Percentiles rank a stretch among this genome's conserved stretches.
Conservation (phyloP, 2,888 invertebrate genomes). For the Pammene aurita region DNA sequence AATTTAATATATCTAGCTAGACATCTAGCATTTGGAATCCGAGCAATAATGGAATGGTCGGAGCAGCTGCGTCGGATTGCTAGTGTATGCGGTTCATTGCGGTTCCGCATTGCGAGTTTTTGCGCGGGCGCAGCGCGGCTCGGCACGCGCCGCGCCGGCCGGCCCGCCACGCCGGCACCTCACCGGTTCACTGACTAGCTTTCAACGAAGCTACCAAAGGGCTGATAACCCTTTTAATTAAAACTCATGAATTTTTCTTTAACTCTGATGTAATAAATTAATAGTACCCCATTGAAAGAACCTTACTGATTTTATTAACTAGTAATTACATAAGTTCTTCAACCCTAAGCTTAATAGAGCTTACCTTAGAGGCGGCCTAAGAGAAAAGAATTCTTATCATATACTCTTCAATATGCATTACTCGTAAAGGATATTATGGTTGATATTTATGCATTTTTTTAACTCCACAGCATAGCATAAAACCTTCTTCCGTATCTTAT, state of each 20-base stretch:
- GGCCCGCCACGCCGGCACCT: slow-evolving; percentile 42
- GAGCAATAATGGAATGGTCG: slow-evolving; percentile 65
- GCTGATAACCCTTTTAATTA: slow-evolving; percentile 8
- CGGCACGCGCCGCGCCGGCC: slow-evolving; percentile 41
- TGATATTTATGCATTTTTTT: too few relatives aligned
- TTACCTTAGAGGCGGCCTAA: too few relatives aligned
- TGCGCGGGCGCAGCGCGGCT: slow-evolving; percentile 51
- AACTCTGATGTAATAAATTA: not conserved
- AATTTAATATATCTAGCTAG: slow-evolving; percentile 11
- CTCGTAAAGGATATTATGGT: too few relatives aligned
- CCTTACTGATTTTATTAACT: too few relatives aligned
- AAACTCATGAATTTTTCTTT: not conserved
- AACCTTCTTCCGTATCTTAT: not conserved
- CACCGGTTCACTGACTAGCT: slow-evolving; percentile 39
- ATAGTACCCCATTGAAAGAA: slow-evolving; percentile 5
- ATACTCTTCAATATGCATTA: too few relatives aligned
- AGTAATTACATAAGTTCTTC: too few relatives aligned
- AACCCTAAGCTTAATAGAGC: too few relatives aligned
- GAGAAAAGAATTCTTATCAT: too few relatives aligned
- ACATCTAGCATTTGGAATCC: slow-evolving; percentile 22
- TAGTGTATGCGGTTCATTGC: slow-evolving; percentile 52
- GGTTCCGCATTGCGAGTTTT: slow-evolving; percentile 74
- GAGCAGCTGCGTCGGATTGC: slow-evolving; percentile 69
- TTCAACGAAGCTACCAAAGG: not conserved
- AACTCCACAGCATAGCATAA: too few relatives aligned